Evolutionary conservation across 2,113 vertebrate genomes (phyloP).

Genomic region (Prionailurus viverrinus): DNA sequence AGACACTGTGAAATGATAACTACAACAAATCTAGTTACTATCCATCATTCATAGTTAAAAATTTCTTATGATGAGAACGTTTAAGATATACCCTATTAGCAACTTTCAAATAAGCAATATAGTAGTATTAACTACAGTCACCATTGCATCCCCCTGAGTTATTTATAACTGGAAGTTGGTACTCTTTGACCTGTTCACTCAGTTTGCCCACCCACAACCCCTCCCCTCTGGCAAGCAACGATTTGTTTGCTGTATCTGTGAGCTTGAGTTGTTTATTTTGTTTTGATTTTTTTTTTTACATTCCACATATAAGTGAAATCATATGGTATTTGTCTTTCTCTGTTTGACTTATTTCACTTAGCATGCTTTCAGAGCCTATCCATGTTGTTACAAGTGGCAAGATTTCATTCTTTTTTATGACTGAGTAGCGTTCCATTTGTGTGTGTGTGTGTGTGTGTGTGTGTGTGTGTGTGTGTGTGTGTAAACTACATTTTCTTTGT

Average conservation of each 20-base stretch:
- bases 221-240: background rate
- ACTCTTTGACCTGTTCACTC: background rate
- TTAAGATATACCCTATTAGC: background rate
- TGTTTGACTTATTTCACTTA: background rate
- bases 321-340: background rate
- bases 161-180: background rate
- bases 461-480: background rate
- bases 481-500: background rate
- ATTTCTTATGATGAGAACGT: background rate
- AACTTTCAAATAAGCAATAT: background rate
- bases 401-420: background rate
- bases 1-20: background rate
- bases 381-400: background rate
- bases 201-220: background rate
- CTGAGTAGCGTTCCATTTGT: background rate
- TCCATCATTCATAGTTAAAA: background rate
- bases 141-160: background rate
- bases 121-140: background rate
- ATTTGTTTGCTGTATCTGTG: background rate
- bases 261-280: background rate
- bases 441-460: background rate
- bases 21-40: background rate
- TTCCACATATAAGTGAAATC: background rate
- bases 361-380: background rate
- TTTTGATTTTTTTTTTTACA: background rate